These are phyloP conservation scores for Azorinus chamasolen DNA, from an alignment of 2,888 invertebrate genomes.

Conservation along the genomic window DNA sequence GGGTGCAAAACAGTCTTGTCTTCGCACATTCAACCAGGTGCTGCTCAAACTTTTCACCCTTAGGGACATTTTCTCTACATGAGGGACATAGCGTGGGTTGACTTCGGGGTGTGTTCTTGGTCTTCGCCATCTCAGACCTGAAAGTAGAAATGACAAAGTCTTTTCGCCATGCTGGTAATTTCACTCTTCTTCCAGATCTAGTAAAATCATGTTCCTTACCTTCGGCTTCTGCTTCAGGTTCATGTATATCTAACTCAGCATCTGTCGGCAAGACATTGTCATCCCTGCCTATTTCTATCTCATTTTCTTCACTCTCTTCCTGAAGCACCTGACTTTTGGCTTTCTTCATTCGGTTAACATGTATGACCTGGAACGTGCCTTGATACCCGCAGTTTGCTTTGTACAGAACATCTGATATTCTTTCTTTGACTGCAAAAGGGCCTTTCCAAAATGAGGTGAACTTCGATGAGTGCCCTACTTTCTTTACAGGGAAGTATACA, in stretches of 20 bases:
- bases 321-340: neutral
- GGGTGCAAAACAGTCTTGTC: neutral
- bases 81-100: too few relatives aligned
- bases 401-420: slow-evolving; percentile 13
- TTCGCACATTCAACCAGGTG: too few relatives aligned
- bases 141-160: too few relatives aligned
- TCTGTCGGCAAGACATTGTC: neutral
- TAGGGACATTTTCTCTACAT: too few relatives aligned
- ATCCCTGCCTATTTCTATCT: neutral
- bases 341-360: slow-evolving; percentile 1
- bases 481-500: slow-evolving; percentile 35
- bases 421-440: slow-evolving; percentile 21
- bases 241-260: neutral
- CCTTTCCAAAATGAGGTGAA: slow-evolving; percentile 31
- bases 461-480: slow-evolving; percentile 32
- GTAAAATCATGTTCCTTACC: neutral
- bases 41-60: too few relatives aligned
- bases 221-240: neutral
- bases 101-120: too few relatives aligned
- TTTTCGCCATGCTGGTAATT: slow-evolving; percentile 7
- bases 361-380: slow-evolving; percentile 7
- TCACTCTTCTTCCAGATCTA: neutral
- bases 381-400: slow-evolving; percentile 8
- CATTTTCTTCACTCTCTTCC: neutral
- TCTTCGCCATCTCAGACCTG: too few relatives aligned